A percentile compares a stretch with the other conserved stretches of the same genome.
Conservation (phyloP, 2,797 vertebrate species). For the Manis javanica region DNA sequence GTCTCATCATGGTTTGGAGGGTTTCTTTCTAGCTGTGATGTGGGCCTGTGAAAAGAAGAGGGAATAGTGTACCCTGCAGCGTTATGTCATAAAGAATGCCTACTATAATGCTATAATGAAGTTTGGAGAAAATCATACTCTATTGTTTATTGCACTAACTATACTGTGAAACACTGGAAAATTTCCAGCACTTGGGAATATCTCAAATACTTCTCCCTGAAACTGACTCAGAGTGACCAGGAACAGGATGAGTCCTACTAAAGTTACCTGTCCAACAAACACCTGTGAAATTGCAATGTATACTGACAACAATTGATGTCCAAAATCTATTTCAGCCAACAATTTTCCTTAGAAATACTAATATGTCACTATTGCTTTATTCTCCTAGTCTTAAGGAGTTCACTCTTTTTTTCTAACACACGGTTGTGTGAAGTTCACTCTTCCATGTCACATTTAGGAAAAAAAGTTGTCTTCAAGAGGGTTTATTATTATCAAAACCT, state of each 20-base stretch:
- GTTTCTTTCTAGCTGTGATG: conserved; percentile 2
- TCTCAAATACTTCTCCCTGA: not conserved
- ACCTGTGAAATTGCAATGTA: not conserved
- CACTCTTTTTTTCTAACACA: not conserved
- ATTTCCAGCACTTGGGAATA: not conserved
- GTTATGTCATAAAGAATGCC: not conserved
- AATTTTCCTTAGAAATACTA: conserved; percentile 22
- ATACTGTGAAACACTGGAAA: conserved; percentile 10
- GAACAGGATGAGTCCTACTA: not conserved
- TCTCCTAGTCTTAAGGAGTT: not conserved
- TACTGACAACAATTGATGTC: not conserved
- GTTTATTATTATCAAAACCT: conserved; percentile 46
- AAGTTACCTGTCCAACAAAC: not conserved
- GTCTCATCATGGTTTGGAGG: conserved; percentile 3
- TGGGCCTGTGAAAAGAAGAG: not conserved
- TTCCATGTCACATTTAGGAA: not conserved
- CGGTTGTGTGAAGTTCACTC: not conserved
- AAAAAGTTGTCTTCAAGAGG: not conserved
- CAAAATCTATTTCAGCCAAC: not conserved
- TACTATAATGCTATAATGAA: not conserved
- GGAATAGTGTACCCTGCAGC: not conserved
- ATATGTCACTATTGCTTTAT: not conserved
- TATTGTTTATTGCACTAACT: conserved; percentile 11
- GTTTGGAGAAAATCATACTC: not conserved
- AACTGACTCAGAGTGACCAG: not conserved